Evolutionary conservation across 35 echinoderm and acorn worm genomes (phyloP), one percentile per base, ranked within the genome.

Genomic region (Ptychodera flava): DNA sequence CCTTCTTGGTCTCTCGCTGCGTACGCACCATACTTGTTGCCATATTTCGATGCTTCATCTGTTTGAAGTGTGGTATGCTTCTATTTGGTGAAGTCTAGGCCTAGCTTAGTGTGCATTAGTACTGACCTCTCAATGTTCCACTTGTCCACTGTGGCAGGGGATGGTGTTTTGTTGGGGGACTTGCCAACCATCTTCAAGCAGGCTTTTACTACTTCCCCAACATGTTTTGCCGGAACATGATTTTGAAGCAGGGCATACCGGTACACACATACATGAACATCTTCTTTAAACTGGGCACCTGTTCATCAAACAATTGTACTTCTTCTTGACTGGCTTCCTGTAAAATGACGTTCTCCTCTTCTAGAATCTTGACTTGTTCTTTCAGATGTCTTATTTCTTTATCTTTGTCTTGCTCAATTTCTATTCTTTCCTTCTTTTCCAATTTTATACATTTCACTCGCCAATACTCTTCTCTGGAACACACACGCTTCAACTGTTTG

Each of bases 1-100:
- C 89, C 89, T 1, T 10, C 34, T 0, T 52, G 38, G 33, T 86
- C 84, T 28, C 78, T 38, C 14, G 86, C 31, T 0, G 83, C 37
- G 82, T 79, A 91, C 35, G 83, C 83, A 15, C 83, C 84, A 86
- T 86, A 91, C 31, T 91, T 91, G 0, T 86, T 77, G 1, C 89
- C 89, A 81, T n/a, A n/a, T n/a, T n/a, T n/a, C n/a, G n/a, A n/a
- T n/a, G n/a, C n/a, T n/a, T n/a, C n/a, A n/a, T n/a, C 34, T 38
- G 32, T 86, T 86, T 35, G 83, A 86, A 0, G 34, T n/a, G 89
- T 91, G 36, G 89, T 91, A 77, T 77, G 1, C 31, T 79, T 1
- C 0, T 38, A 37, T 1, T 29, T 16, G 1, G 64, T n/a, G 0
- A 91, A 0, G 1, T 91, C 89, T 37, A 86, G 78, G 15, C 78